Conservation (phyloP, 2,888 invertebrate species). For the Lordiphosa fenestrarum region DNA sequence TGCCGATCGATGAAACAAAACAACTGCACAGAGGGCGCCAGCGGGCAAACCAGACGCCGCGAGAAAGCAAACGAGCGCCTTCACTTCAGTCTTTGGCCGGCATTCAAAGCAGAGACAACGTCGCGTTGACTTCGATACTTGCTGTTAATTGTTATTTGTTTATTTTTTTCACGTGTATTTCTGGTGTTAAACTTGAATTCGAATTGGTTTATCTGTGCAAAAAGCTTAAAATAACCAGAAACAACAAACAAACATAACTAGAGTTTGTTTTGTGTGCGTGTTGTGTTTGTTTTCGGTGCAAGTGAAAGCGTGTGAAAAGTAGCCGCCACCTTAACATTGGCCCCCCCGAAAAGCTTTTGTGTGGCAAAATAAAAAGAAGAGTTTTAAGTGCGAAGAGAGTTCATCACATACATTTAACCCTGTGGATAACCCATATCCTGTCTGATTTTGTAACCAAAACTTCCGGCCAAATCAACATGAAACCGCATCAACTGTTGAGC, state of each 20-base stretch:
- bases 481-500: constrained; percentile 49
- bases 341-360: constrained; percentile 6
- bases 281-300: constrained; percentile 30
- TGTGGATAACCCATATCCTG: constrained; percentile 28
- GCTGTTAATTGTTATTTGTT: too few species aligned
- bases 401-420: constrained; percentile 15
- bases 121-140: too few species aligned
- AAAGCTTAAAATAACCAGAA: constrained; percentile 12
- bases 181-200: too few species aligned
- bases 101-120: too few species aligned
- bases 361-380: background rate
- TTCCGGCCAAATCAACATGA: constrained; percentile 52
- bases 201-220: background rate
- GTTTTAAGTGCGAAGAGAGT: constrained; percentile 3
- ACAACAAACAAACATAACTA: constrained; percentile 12
- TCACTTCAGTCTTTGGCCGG: too few species aligned
- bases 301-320: constrained; percentile 70
- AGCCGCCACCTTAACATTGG: constrained; percentile 29
- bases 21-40: too few species aligned
- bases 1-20: too few species aligned
- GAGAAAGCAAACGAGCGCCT: too few species aligned
- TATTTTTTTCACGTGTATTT: too few species aligned
- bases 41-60: too few species aligned
- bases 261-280: constrained; percentile 34
- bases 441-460: constrained; percentile 27